Evolutionary conservation across 1,140 invertebrate species (phyloP).

Genomic region (Dreissena rostriformis): DNA sequence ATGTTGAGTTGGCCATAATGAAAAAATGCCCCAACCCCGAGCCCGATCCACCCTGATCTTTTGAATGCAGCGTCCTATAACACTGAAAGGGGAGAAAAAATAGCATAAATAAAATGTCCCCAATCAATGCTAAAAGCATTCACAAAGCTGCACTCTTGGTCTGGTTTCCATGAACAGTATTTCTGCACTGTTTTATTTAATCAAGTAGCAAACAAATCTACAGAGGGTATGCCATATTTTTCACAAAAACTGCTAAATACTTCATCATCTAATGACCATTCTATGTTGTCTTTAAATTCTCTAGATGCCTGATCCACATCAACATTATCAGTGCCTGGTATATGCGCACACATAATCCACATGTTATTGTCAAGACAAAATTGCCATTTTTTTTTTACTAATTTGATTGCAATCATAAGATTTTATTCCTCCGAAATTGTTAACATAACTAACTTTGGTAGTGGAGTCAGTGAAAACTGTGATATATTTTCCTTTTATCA

Average conservation of each 20-base stretch:
- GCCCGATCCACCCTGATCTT: too few species aligned
- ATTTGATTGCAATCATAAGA: constrained; percentile 5
- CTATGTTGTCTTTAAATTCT: background rate
- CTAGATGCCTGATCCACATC: background rate
- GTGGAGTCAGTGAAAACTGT: too few species aligned
- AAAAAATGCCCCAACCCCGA: background rate
- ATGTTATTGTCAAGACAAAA: background rate
- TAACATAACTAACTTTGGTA: too few species aligned
- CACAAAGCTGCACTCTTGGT: too few species aligned
- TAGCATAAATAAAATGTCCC: background rate
- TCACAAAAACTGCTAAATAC: background rate
- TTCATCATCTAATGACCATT: constrained; percentile 1
- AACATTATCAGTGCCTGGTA: background rate
- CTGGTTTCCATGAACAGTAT: too few species aligned
- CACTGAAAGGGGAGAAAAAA: constrained; percentile 47
- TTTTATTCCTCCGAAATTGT: too few species aligned
- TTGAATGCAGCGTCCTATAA: constrained; percentile 3
- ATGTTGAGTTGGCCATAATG: too few species aligned
- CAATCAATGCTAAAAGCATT: too few species aligned
- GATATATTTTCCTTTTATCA: too few species aligned
- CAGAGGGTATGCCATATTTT: background rate
- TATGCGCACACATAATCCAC: background rate
- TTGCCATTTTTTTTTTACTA: background rate
- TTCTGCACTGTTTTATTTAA: too few species aligned
- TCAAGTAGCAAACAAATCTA: constrained; percentile 41